Conservation (phyloP, 2,113 vertebrate species). For the Spheniscus mendiculus region DNA sequence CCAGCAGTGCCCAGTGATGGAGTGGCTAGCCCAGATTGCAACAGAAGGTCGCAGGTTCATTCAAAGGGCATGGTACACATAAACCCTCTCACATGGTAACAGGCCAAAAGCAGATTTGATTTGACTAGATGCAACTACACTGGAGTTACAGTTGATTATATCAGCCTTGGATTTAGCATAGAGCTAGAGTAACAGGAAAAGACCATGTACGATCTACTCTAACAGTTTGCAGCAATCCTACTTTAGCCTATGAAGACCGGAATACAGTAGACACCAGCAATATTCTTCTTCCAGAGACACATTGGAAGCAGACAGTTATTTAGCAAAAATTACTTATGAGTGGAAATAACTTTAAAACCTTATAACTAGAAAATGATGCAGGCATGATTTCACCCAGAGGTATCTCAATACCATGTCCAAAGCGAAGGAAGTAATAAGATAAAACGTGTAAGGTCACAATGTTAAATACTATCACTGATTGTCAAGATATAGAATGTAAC, state of each 20-base stretch:
- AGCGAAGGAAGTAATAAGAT: neutral
- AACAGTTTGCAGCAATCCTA: neutral
- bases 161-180: neutral
- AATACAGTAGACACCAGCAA: neutral
- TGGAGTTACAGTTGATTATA: neutral
- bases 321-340: neutral
- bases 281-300: neutral
- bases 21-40: neutral
- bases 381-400: neutral
- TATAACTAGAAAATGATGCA: neutral
- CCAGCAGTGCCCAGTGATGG: neutral
- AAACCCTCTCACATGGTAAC: neutral
- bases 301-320: neutral
- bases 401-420: neutral
- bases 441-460: neutral
- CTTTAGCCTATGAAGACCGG: neutral
- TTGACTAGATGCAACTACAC: neutral
- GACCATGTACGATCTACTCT: neutral
- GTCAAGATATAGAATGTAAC: neutral
- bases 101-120: conserved; percentile 14
- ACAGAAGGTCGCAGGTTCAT: conserved; percentile 10
- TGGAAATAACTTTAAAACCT: neutral
- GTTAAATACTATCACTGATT: neutral
- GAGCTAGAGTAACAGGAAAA: neutral
- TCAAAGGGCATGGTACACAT: neutral